Evolutionary conservation across 2,888 invertebrate genomes (phyloP).

Genomic region (Eilema depressum): DNA sequence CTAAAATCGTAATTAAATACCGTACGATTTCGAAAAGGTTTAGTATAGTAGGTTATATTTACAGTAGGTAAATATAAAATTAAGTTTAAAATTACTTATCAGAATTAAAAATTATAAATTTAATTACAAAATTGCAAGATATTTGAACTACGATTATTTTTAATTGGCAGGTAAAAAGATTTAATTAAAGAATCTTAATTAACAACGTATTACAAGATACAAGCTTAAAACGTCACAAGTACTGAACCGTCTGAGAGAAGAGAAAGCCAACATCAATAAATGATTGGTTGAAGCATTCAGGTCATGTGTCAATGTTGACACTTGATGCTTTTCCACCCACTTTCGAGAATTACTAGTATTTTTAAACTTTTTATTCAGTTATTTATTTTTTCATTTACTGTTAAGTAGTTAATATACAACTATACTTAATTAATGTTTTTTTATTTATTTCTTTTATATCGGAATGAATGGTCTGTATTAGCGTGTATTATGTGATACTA

Average conservation of each 20-base stretch:
- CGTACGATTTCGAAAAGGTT: too few relatives aligned
- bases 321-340: not conserved
- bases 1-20: not conserved
- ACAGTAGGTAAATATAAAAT: not conserved
- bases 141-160: not conserved
- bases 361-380: not conserved
- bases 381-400: not conserved
- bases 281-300: not conserved
- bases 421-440: too few relatives aligned
- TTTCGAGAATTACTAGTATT: not conserved
- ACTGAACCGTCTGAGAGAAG: not conserved
- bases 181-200: not conserved
- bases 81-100: not conserved
- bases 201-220: not conserved
- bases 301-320: slow-evolving; percentile 6
- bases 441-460: too few relatives aligned
- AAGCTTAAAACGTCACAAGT: not conserved
- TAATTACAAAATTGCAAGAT: slow-evolving; percentile 4
- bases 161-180: not conserved
- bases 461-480: too few relatives aligned
- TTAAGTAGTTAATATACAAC: too few relatives aligned
- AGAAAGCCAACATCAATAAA: slow-evolving; percentile 8
- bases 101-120: not conserved
- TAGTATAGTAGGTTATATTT: too few relatives aligned
- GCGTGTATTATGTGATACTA: too few relatives aligned